These are phyloP conservation scores for Falco punctatus DNA, from an alignment of 2,113 vertebrate species.

Conservation along the genomic window DNA sequence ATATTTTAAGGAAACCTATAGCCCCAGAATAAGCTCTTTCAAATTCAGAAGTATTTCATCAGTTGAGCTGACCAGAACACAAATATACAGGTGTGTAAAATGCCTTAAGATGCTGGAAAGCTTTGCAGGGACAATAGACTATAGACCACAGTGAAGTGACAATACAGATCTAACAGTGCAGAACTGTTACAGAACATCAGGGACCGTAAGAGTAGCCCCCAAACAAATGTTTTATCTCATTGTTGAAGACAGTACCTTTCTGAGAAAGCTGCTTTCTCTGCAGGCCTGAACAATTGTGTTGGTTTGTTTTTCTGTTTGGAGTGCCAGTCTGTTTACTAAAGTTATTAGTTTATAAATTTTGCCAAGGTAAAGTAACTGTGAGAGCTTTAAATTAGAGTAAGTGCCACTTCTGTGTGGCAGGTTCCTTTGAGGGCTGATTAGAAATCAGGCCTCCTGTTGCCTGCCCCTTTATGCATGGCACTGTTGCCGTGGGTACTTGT, in stretches of 20 bases:
- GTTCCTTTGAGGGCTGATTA: constrained; percentile 83
- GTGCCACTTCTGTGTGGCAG: constrained; percentile 81
- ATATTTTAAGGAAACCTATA: neutral
- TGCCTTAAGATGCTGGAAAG: constrained; percentile 20
- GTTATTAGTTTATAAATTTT: constrained; percentile 82
- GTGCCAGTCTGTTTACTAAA: constrained; percentile 74
- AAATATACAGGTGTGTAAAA: neutral
- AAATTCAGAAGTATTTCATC: neutral
- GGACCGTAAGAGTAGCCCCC: neutral
- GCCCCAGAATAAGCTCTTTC: neutral
- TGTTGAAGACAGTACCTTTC: constrained; percentile 3
- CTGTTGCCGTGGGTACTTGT: constrained; percentile 68
- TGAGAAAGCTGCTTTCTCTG: constrained; percentile 1
- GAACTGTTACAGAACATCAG: neutral
- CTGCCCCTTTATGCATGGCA: constrained; percentile 66
- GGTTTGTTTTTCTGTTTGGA: constrained; percentile 73
- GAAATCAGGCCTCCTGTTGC: constrained; percentile 74
- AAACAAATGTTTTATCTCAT: constrained; percentile 12
- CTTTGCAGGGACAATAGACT: neutral
- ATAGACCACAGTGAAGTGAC: neutral
- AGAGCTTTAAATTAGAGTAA: constrained; percentile 84
- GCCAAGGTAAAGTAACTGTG: constrained; percentile 77
- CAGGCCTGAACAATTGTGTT: neutral
- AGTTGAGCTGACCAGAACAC: neutral
- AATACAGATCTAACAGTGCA: neutral